These are phyloP conservation scores for Holothuria leucospilota DNA, from an alignment of 53 echinoderm and acorn worm species.

Conservation along the genomic window DNA sequence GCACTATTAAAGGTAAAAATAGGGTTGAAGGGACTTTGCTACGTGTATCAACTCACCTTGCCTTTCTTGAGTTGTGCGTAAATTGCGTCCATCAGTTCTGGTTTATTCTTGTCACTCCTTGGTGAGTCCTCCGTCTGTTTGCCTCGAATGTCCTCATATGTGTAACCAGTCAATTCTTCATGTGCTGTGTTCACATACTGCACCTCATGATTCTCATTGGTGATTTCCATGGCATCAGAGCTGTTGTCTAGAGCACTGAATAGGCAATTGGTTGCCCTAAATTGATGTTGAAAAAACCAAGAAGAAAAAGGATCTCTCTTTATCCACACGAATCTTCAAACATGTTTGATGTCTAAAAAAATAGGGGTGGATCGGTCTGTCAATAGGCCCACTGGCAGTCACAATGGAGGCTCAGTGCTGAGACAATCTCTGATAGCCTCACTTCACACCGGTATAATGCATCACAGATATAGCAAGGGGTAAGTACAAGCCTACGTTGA, in stretches of 20 bases:
- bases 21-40: no score
- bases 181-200: conserved; percentile 91
- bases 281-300: not conserved
- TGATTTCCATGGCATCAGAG: conserved; percentile 86
- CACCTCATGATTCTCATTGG: conserved; percentile 76
- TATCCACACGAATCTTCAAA: no score
- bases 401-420: no score
- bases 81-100: conserved; percentile 86
- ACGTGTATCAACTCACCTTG: conserved; percentile 67
- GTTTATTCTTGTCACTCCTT: conserved; percentile 88
- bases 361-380: no score
- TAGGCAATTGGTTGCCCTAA: conserved; percentile 81
- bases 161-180: conserved; percentile 82
- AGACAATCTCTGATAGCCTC: no score
- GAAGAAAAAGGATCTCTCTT: not conserved
- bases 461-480: no score
- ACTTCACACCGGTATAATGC: no score
- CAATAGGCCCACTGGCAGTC: no score
- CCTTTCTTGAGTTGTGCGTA: conserved; percentile 93
- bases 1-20: no score
- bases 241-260: conserved; percentile 84
- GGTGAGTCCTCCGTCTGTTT: conserved; percentile 74
- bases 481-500: no score
- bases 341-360: no score
- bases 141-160: conserved; percentile 79